Percentiles rank a stretch among this genome's conserved stretches.
These are phyloP conservation scores for Bovichtus variegatus DNA, from an alignment of 2,797 vertebrate species.

Conservation along the genomic window DNA sequence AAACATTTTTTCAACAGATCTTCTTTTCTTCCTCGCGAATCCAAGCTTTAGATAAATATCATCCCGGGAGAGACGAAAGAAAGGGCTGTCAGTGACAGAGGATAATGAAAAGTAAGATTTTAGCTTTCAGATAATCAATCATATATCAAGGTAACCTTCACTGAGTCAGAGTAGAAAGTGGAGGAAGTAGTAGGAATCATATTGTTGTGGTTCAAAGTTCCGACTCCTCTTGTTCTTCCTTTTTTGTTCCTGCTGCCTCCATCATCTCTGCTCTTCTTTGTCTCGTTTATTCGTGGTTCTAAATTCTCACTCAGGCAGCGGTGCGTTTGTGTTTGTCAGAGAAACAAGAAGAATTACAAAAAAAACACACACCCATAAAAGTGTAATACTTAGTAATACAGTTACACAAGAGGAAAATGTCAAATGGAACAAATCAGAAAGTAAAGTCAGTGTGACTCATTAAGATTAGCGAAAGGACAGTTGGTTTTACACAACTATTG, in stretches of 20 bases:
- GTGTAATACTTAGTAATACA: background rate
- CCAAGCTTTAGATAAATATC: conserved; percentile 40
- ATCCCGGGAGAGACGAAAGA: conserved; percentile 46
- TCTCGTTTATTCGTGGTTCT: conserved; percentile 24
- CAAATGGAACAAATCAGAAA: conserved; percentile 5
- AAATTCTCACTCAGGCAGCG: conserved; percentile 10
- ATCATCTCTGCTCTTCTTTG: conserved; percentile 19
- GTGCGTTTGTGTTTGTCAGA: conserved; percentile 10
- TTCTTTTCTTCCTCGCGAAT: conserved; percentile 23
- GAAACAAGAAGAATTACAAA: conserved; percentile 4
- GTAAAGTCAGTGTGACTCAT: conserved; percentile 25
- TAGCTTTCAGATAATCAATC: conserved; percentile 52
- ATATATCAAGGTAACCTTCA: conserved; percentile 60
- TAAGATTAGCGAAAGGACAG: background rate
- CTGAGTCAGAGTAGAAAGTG: conserved; percentile 32
- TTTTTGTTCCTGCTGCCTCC: conserved; percentile 5
- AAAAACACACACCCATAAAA: conserved; percentile 7
- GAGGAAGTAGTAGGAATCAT: conserved; percentile 26
- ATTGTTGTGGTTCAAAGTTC: conserved; percentile 13
- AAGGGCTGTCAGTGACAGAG: conserved; percentile 54
- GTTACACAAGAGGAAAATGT: conserved; percentile 1
- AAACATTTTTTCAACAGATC: conserved; percentile 34
- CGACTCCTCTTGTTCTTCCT: conserved; percentile 24
- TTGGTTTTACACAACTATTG: conserved; percentile 6
- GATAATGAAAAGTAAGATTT: conserved; percentile 59